These are phyloP conservation scores for Anseranas semipalmata DNA, from an alignment of 2,113 vertebrate species.

Conservation along the genomic window DNA sequence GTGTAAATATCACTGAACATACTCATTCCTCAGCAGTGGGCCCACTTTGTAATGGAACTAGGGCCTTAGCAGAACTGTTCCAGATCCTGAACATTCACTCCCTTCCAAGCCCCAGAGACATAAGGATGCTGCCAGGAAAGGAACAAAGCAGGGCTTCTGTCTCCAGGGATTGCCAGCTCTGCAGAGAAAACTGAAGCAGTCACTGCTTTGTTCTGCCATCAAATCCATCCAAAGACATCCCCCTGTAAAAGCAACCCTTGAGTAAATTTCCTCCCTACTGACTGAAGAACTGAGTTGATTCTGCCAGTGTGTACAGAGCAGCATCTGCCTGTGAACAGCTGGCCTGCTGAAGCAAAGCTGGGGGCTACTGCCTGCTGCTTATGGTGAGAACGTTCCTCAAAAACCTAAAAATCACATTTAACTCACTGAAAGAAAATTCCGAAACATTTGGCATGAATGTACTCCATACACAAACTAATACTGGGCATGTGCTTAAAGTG, in stretches of 20 bases:
- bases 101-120: not conserved
- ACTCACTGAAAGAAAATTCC: not conserved
- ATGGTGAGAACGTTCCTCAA: not conserved
- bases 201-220: conserved; percentile 25
- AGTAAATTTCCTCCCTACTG: conserved; percentile 7
- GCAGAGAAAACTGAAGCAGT: conserved; percentile 31
- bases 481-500: not conserved
- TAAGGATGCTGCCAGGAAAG: not conserved
- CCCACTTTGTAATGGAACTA: not conserved
- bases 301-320: not conserved
- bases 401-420: not conserved
- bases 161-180: not conserved
- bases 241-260: not conserved
- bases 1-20: not conserved
- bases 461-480: not conserved
- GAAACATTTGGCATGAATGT: not conserved
- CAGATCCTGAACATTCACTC: not conserved
- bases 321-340: conserved; percentile 68
- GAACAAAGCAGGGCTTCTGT: not conserved
- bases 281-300: not conserved
- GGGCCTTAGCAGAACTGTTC: not conserved
- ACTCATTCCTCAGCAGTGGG: not conserved
- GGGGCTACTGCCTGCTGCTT: conserved; percentile 7
- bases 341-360: not conserved
- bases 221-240: not conserved